phyloP scores from a whole-genome alignment of 2,113 vertebrate species.

The Istiophorus platypterus region DNA sequence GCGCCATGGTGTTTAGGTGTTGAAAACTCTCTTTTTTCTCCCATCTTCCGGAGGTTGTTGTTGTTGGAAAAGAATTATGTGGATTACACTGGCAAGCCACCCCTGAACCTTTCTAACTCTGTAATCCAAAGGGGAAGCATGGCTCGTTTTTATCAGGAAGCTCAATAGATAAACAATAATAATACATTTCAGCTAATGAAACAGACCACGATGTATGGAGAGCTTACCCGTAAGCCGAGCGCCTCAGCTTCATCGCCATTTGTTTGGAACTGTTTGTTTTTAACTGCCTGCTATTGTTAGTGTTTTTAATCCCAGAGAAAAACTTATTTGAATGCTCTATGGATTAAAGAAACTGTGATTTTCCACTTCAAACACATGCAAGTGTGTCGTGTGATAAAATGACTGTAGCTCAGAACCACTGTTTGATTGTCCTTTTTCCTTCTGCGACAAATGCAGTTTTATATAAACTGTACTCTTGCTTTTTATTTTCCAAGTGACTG shows the following conservation, averaged over 20 bases:
- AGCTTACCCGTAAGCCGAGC: slow-evolving; percentile 72
- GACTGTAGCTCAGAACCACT: slow-evolving; percentile 63
- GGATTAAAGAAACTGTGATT: slow-evolving; percentile 84
- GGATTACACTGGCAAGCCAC: slow-evolving; percentile 75
- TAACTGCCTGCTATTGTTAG: slow-evolving; percentile 80
- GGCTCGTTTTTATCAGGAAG: slow-evolving; percentile 56
- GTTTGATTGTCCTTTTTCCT: slow-evolving; percentile 74
- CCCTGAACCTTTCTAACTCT: slow-evolving; percentile 70
- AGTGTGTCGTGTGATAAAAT: slow-evolving; percentile 74
- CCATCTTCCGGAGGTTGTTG: slow-evolving; percentile 69
- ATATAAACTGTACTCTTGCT: slow-evolving; percentile 65
- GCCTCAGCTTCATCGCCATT: slow-evolving; percentile 59
- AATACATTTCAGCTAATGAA: slow-evolving; percentile 76
- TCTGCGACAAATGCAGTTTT: slow-evolving; percentile 67
- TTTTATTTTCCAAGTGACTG: slow-evolving; percentile 53
- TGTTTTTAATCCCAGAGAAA: slow-evolving; percentile 82
- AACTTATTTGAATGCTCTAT: slow-evolving; percentile 78
- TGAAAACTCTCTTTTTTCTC: slow-evolving; percentile 63
- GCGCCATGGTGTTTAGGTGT: slow-evolving; percentile 71
- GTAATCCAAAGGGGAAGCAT: slow-evolving; percentile 78
- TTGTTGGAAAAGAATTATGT: slow-evolving; percentile 68
- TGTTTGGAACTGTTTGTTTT: slow-evolving; percentile 81
- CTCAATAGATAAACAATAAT: slow-evolving; percentile 82
- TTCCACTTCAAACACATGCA: slow-evolving; percentile 81
- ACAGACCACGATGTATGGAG: slow-evolving; percentile 69